Evolutionary conservation across 2,113 vertebrate genomes (phyloP).

Genomic region (Clinocottus analis): DNA sequence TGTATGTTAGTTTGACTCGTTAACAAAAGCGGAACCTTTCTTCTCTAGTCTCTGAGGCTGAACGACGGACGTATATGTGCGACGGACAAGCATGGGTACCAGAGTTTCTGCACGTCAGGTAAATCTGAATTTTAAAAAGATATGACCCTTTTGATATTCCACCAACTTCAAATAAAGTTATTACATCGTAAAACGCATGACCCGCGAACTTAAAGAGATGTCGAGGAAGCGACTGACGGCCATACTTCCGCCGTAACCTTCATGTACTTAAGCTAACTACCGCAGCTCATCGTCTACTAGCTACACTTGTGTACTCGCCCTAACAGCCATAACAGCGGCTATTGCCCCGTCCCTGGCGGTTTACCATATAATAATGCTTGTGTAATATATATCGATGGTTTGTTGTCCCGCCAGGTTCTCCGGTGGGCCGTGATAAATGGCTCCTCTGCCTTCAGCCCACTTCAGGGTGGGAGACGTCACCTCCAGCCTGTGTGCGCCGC

Average conservation of each 20-base stretch:
- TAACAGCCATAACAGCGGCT: background rate
- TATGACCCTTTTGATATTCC: background rate
- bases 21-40: constrained; percentile 68
- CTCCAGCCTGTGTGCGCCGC: background rate
- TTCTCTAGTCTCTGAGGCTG: fast-evolving
- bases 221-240: background rate
- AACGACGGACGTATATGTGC: constrained; percentile 40
- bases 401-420: constrained; percentile 62
- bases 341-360: background rate
- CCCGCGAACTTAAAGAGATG: fast-evolving
- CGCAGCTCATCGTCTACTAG: background rate
- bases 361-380: no score
- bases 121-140: background rate
- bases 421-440: constrained; percentile 50
- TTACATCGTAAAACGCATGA: background rate
- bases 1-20: no score
- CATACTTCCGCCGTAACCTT: constrained; percentile 6
- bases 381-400: background rate
- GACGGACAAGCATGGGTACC: constrained; percentile 70
- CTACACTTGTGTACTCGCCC: background rate
- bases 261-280: constrained; percentile 22
- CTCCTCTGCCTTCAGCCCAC: background rate
- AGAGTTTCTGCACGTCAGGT: constrained; percentile 52
- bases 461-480: background rate
- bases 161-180: background rate